Evolutionary conservation across 1,140 invertebrate species (phyloP).

Genomic region (Camponotus pennsylvanicus): DNA sequence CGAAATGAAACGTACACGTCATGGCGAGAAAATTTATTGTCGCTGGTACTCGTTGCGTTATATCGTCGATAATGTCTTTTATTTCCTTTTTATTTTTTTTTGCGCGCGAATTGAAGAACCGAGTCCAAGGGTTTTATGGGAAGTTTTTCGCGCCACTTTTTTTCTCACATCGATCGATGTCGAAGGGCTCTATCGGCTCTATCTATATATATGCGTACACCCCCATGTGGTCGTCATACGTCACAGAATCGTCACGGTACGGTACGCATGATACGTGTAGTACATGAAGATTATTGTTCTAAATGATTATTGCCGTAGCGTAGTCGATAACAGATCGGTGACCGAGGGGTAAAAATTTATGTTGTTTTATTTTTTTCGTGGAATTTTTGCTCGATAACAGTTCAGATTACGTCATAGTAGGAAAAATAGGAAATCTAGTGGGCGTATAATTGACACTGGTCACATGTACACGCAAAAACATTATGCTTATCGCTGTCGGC

Average conservation of each 20-base stretch:
- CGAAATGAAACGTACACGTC: constrained; percentile 12
- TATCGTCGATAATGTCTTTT: not conserved
- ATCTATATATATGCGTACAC: not conserved
- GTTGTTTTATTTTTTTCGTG: constrained; percentile 20
- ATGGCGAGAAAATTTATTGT: constrained; percentile 29
- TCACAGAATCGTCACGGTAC: constrained; percentile 24
- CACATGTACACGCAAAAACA: not conserved
- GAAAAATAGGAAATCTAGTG: constrained; percentile 37
- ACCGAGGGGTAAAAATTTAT: constrained; percentile 9
- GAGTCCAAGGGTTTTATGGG: not conserved
- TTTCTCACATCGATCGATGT: constrained; percentile 30
- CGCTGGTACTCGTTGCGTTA: constrained; percentile 5
- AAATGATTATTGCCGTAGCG: constrained; percentile 4
- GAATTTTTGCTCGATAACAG: constrained; percentile 30
- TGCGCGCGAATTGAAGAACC: not conserved
- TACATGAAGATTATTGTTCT: not conserved
- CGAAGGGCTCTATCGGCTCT: not conserved
- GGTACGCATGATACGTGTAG: not conserved
- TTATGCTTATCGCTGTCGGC: constrained; percentile 21
- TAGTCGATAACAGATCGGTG: constrained; percentile 18
- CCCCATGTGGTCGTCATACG: constrained; percentile 41
- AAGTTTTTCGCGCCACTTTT: not conserved
- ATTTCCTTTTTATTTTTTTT: not conserved
- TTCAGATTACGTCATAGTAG: constrained; percentile 10
- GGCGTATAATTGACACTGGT: constrained; percentile 61